Percentiles rank a stretch among this genome's conserved stretches.
Conservation (phyloP, 64 coral and sea anemone genomes). For the Stylophora pistillata region DNA sequence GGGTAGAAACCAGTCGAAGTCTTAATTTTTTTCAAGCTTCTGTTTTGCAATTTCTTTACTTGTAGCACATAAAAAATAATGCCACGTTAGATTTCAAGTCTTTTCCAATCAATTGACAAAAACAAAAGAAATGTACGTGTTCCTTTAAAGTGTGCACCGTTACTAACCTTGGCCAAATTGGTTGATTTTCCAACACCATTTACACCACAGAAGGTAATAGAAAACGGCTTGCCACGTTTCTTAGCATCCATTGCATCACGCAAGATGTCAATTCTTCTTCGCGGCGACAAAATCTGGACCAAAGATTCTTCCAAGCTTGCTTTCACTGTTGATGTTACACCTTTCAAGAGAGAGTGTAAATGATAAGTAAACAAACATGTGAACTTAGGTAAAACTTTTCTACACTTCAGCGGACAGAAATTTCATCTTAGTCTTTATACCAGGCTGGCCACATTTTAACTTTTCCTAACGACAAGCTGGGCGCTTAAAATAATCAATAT, state of each 20-base stretch:
- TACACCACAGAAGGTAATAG: slow-evolving; percentile 94
- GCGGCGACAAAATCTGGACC: slow-evolving; percentile 94
- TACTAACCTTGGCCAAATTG: slow-evolving; percentile 84
- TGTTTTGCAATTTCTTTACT: too few species aligned
- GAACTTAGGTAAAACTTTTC: too few species aligned
- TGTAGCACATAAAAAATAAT: too few species aligned
- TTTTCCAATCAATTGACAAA: too few species aligned
- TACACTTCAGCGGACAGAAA: too few species aligned
- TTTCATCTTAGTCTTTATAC: too few species aligned
- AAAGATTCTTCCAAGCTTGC: slow-evolving; percentile 91
- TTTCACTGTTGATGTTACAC: slow-evolving; percentile 94
- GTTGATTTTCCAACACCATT: slow-evolving; percentile 99
- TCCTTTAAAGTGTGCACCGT: background rate
- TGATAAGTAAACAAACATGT: background rate
- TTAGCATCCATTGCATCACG: slow-evolving; percentile 95
- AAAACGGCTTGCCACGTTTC: slow-evolving; percentile 66
- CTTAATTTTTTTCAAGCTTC: too few species aligned
- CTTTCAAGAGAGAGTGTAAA: slow-evolving; percentile 19
- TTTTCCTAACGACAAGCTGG: too few species aligned
- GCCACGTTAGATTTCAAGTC: too few species aligned
- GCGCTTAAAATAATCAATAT: too few species aligned
- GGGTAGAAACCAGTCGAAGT: too few species aligned
- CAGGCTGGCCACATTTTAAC: too few species aligned
- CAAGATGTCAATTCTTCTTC: slow-evolving; percentile 87
- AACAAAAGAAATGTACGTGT: background rate